Base-by-base conservation (phyloP, 2,113 vertebrate species). In the Takifugu flavidus region DNA sequence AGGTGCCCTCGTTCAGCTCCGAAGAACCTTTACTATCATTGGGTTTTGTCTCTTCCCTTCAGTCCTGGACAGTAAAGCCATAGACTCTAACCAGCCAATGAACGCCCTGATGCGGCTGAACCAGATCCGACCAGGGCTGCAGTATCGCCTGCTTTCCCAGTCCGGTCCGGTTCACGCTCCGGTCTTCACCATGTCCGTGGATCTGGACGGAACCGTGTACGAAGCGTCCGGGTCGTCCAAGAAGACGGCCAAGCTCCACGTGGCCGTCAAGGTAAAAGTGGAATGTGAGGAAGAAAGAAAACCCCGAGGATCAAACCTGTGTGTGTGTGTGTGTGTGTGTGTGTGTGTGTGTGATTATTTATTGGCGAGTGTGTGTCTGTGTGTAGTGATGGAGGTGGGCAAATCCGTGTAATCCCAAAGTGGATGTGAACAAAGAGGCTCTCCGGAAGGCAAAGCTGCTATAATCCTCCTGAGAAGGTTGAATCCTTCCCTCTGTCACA, bases 1-100 rank as follows among this genome's bases (percentile, higher is more conserved):
- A 20, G 20, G 20, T 20, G 20, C 20, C 20, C 20, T 20, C 20
- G 20, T 20, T 20, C 20, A 20, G 20, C 20, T 20, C 20, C 20
- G 20, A 20, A 20, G 20, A 20, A 20, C 20, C 20, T 20, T 20
- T 20, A 20, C 20, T 20, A 20, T 20, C 20, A 20, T 20, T 45
- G 13, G 1, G 13, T 25, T 56, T 29, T 51, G 12, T n/a, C 34
- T 31, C 52, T 34, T n/a, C 34, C 6, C 31, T n/a, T 25, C 67
- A 99, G 97, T 99, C 77, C 90, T 99, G 66, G 97, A 99, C 88
- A 98, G 94, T 86, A 99, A 99, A 96, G 94, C 95, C 93, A 95
- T 99, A 93, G 97, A 99, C 88, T 94, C 95, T 82, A 93, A 93
- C 86, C 92, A 93, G 72, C 92, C 92, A 68, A 98, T 98, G 96